Percentiles rank a stretch among this genome's conserved stretches.
Conservation (phyloP, 2,113 vertebrate species). For the Oncorhynchus mykiss region DNA sequence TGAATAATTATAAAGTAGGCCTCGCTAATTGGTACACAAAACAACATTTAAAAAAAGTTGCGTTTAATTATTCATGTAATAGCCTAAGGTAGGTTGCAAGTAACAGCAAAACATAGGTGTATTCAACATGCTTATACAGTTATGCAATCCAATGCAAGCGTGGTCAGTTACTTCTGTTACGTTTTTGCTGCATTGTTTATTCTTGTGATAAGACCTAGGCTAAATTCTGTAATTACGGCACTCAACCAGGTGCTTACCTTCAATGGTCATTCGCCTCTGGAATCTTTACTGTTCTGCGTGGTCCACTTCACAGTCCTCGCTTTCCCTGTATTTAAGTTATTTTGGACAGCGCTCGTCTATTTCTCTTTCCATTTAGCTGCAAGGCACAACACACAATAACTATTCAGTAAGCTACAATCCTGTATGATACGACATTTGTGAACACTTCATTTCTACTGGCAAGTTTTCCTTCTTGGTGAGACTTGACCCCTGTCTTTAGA, state of each 20-base stretch:
- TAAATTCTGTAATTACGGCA: background rate
- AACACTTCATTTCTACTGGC: background rate
- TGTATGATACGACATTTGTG: background rate
- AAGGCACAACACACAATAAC: constrained; percentile 55
- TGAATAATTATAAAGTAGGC: too few species aligned
- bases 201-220: too few species aligned
- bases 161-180: too few species aligned
- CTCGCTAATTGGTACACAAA: too few species aligned
- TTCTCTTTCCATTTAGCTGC: constrained; percentile 48
- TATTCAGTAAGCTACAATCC: constrained; percentile 33
- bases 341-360: constrained; percentile 32
- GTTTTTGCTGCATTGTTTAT: too few species aligned
- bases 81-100: too few species aligned
- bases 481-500: background rate
- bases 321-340: constrained; percentile 38
- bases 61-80: too few species aligned
- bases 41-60: too few species aligned
- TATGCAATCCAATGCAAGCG: too few species aligned
- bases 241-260: constrained; percentile 58
- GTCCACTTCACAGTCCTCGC: constrained; percentile 43
- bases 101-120: too few species aligned
- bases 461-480: background rate
- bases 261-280: constrained; percentile 40
- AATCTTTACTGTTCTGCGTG: constrained; percentile 40
- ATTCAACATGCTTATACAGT: too few species aligned